Conservation (phyloP, 2,888 invertebrate species). For the Toxonevra muliebris region DNA sequence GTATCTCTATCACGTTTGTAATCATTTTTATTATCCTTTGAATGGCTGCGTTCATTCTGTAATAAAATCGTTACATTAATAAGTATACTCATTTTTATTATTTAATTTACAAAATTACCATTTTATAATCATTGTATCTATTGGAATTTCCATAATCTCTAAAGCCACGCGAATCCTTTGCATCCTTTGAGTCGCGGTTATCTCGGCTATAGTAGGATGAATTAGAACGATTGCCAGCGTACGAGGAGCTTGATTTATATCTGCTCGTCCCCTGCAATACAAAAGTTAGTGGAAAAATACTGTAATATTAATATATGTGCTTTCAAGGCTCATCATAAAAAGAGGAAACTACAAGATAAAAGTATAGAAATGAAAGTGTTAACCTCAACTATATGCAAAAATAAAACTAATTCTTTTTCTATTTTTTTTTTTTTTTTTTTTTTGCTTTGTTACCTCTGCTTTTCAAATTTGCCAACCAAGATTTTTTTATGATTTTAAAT, state of each 20-base stretch:
- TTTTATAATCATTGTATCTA: slow-evolving; percentile 29
- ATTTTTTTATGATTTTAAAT: slow-evolving; percentile 17
- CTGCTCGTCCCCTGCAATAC: slow-evolving; percentile 39
- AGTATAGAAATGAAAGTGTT: slow-evolving; percentile 28
- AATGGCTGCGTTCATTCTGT: slow-evolving; percentile 31
- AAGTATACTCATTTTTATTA: not conserved
- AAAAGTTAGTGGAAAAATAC: slow-evolving; percentile 42
- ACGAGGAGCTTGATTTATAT: slow-evolving; percentile 31
- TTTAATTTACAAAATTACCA: not conserved
- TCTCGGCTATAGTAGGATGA: slow-evolving; percentile 28
- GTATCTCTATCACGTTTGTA: slow-evolving; percentile 32
- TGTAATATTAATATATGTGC: slow-evolving; percentile 40
- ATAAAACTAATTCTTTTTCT: slow-evolving; percentile 32
- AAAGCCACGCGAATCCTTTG: slow-evolving; percentile 15
- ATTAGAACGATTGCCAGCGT: slow-evolving; percentile 14
- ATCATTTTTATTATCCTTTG: slow-evolving; percentile 37
- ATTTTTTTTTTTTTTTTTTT: slow-evolving; percentile 40
- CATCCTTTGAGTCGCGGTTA: slow-evolving; percentile 13
- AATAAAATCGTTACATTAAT: not conserved
- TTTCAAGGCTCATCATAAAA: slow-evolving; percentile 2
- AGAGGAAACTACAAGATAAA: slow-evolving; percentile 29
- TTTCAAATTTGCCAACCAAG: slow-evolving; percentile 11
- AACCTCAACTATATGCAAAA: slow-evolving; percentile 29
- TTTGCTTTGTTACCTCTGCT: slow-evolving; percentile 19
- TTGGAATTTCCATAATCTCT: slow-evolving; percentile 26